Conservation (phyloP, 1,140 invertebrate species). For the Euwallacea similis region DNA sequence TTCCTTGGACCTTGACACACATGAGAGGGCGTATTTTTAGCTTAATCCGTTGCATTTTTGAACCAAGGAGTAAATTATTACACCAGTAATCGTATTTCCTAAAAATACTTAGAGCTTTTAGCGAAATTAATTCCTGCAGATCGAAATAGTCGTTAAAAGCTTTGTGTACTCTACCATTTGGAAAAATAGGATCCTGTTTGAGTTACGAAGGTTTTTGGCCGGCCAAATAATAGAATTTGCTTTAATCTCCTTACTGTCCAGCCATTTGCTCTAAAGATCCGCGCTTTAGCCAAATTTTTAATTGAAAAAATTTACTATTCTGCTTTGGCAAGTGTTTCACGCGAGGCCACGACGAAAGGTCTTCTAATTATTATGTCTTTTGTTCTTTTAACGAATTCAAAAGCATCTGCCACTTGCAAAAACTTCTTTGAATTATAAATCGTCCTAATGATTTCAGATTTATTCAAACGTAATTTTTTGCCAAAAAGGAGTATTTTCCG, state of each 20-base stretch:
- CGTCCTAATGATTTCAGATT: neutral
- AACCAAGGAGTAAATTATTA: too few species aligned
- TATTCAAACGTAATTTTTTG: neutral
- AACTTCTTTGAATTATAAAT: constrained; percentile 4
- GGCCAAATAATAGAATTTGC: constrained; percentile 1
- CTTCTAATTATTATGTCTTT: neutral
- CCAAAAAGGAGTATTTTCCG: too few species aligned
- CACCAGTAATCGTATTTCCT: too few species aligned
- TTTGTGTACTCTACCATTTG: neutral
- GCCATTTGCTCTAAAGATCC: neutral
- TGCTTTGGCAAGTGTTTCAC: neutral
- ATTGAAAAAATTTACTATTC: neutral
- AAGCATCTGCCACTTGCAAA: neutral
- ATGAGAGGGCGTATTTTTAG: too few species aligned
- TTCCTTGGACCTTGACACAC: too few species aligned
- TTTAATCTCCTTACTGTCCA: neutral
- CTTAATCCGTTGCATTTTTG: too few species aligned
- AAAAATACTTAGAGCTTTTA: neutral
- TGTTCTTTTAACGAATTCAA: constrained; percentile 2
- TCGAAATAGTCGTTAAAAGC: neutral
- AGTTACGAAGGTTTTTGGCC: constrained; percentile 1
- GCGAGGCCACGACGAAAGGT: neutral
- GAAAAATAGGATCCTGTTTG: constrained; percentile 4
- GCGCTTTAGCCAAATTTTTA: neutral
- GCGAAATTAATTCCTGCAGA: neutral